Evolutionary conservation across 2,113 vertebrate species (phyloP).

Genomic region (Albula goreensis): DNA sequence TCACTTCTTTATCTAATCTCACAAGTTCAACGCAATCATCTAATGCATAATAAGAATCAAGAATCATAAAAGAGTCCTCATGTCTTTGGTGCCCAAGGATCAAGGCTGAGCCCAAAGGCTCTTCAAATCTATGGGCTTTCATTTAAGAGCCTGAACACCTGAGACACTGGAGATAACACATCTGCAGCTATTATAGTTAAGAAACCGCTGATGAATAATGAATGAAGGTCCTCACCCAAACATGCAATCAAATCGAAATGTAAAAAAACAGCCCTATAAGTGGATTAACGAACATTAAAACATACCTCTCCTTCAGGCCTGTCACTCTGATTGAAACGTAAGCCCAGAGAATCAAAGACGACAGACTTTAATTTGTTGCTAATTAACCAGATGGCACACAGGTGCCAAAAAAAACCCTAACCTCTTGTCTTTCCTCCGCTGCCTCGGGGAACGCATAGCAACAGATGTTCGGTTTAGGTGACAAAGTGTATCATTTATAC

Average conservation of each 20-base stretch:
- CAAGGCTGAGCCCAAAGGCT: background rate
- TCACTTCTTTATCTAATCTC: background rate
- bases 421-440: background rate
- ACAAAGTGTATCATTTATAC: slow-evolving; percentile 1
- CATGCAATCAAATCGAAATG: background rate
- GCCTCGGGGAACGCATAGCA: background rate
- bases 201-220: background rate
- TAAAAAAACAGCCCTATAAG: background rate
- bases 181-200: slow-evolving; percentile 1
- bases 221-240: background rate
- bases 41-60: background rate
- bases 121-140: background rate
- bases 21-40: background rate
- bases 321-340: slow-evolving; percentile 5
- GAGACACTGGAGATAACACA: background rate
- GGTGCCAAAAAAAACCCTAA: background rate
- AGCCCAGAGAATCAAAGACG: background rate
- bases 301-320: background rate
- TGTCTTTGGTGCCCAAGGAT: background rate
- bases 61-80: background rate
- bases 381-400: slow-evolving; percentile 1
- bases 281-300: background rate
- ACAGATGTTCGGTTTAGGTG: background rate
- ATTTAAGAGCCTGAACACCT: background rate
- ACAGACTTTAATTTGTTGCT: background rate